A percentile compares a stretch with the other conserved stretches of the same genome.
phyloP scores from a whole-genome alignment of 1,140 invertebrate genomes.

The Atta colombica region DNA sequence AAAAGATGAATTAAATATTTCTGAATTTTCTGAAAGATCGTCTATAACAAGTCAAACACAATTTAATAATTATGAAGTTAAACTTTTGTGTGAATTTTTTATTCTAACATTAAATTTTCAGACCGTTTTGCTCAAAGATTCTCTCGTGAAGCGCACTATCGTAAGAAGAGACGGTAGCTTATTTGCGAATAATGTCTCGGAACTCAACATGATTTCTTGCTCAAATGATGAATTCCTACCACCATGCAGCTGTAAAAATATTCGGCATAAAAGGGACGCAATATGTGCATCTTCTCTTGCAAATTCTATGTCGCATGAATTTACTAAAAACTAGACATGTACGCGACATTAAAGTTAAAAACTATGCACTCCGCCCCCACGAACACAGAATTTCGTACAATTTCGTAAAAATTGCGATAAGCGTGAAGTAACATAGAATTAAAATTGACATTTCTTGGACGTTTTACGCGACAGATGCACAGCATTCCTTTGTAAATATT shows the following conservation, averaged over 20 bases:
- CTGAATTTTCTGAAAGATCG: background rate
- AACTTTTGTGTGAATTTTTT: background rate
- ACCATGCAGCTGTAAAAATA: slow-evolving; percentile 57
- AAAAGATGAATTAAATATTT: slow-evolving; percentile 5
- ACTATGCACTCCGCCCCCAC: background rate
- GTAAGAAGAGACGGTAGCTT: slow-evolving; percentile 43
- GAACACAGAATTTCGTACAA: background rate
- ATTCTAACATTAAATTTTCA: slow-evolving; percentile 21
- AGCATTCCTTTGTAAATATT: background rate
- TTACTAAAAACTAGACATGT: background rate
- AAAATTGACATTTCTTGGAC: slow-evolving; percentile 29
- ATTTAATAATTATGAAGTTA: background rate
- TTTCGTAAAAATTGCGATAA: slow-evolving; percentile 43
- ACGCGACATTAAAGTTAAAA: slow-evolving; percentile 4
- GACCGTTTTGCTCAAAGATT: slow-evolving; percentile 7
- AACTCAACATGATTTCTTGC: slow-evolving; percentile 58
- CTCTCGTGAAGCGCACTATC: background rate
- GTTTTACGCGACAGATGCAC: background rate
- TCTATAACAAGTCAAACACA: background rate
- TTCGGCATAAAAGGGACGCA: slow-evolving; percentile 44
- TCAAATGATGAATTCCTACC: slow-evolving; percentile 28
- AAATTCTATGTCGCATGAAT: background rate
- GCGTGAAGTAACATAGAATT: background rate
- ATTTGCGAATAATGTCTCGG: slow-evolving; percentile 40
- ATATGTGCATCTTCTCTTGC: background rate